A percentile compares a stretch with the other conserved stretches of the same genome.
Conservation (phyloP, 1,140 invertebrate genomes). For the Helicoverpa zea region DNA sequence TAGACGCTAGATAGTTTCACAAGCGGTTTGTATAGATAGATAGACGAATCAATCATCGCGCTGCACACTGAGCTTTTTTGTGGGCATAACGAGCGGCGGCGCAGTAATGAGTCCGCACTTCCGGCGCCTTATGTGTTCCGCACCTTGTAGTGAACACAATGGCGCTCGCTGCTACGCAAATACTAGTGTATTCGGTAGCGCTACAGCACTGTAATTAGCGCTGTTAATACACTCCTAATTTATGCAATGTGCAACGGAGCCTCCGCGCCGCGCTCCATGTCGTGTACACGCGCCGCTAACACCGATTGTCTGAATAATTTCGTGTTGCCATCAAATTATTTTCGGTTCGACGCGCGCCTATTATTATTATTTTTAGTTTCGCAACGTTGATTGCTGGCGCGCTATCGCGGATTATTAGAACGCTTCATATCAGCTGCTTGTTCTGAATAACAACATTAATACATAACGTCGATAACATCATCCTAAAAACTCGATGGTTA, state of each 20-base stretch:
- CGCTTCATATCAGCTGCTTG: constrained; percentile 58
- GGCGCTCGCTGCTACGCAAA: constrained; percentile 67
- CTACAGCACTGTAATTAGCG: constrained; percentile 73
- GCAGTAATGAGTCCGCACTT: constrained; percentile 73
- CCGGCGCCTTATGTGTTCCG: constrained; percentile 62
- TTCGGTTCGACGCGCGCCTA: constrained; percentile 56
- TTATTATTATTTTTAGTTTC: constrained; percentile 69
- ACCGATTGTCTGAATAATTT: constrained; percentile 55
- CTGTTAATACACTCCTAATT: constrained; percentile 70
- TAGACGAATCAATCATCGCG: constrained; percentile 76
- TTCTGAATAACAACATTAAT: constrained; percentile 63
- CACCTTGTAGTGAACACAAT: constrained; percentile 69
- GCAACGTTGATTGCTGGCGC: constrained; percentile 57
- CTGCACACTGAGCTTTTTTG: constrained; percentile 70
- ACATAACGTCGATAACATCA: constrained; percentile 51
- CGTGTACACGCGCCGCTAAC: constrained; percentile 47
- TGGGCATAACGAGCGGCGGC: constrained; percentile 69
- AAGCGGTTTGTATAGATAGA: constrained; percentile 66
- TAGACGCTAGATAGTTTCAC: constrained; percentile 68
- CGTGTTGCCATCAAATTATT: constrained; percentile 63
- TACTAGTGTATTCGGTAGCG: constrained; percentile 71
- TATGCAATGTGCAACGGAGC: constrained; percentile 57
- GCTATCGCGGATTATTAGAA: constrained; percentile 58
- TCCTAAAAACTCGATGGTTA: constrained; percentile 55
- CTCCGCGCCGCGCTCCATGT: constrained; percentile 31